A percentile compares a stretch with the other conserved stretches of the same genome.
Conservation (phyloP, 2,888 invertebrate species). For the Microplitis deprimator region DNA sequence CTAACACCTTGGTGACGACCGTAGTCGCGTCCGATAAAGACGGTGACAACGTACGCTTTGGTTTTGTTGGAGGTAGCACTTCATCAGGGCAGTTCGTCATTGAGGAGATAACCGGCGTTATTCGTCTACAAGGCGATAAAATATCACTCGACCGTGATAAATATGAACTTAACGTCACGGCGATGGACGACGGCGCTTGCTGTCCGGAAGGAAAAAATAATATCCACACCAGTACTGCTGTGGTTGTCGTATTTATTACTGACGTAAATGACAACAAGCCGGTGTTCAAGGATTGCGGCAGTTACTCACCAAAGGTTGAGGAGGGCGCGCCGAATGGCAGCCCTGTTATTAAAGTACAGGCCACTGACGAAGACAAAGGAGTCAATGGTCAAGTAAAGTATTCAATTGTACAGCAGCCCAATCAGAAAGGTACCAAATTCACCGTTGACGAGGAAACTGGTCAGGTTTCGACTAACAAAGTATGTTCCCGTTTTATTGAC, state of each 20-base stretch:
- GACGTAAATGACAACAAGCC: conserved; percentile 98
- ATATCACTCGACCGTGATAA: conserved; percentile 93
- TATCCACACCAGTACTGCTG: conserved; percentile 93
- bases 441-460: conserved; percentile 96
- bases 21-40: conserved; percentile 98
- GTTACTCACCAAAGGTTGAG: conserved; percentile 94
- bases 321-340: conserved; percentile 95
- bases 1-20: conserved; percentile 94
- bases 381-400: conserved; percentile 96
- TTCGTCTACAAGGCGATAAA: conserved; percentile 88
- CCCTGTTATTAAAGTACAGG: conserved; percentile 93
- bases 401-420: conserved; percentile 96
- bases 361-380: conserved; percentile 96
- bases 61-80: conserved; percentile 91
- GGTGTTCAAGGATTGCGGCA: conserved; percentile 93
- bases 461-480: conserved; percentile 93
- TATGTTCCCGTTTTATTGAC: conserved; percentile 52
- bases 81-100: conserved; percentile 95
- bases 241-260: conserved; percentile 96
- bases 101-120: conserved; percentile 95
- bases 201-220: conserved; percentile 91
- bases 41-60: conserved; percentile 95
- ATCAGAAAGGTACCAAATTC: conserved; percentile 95
- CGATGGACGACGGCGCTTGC: conserved; percentile 97
- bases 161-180: conserved; percentile 96